Evolutionary conservation across 2,888 invertebrate species (phyloP), one percentile per base, ranked within the genome.

Genomic region (Cephus pygmeus): DNA sequence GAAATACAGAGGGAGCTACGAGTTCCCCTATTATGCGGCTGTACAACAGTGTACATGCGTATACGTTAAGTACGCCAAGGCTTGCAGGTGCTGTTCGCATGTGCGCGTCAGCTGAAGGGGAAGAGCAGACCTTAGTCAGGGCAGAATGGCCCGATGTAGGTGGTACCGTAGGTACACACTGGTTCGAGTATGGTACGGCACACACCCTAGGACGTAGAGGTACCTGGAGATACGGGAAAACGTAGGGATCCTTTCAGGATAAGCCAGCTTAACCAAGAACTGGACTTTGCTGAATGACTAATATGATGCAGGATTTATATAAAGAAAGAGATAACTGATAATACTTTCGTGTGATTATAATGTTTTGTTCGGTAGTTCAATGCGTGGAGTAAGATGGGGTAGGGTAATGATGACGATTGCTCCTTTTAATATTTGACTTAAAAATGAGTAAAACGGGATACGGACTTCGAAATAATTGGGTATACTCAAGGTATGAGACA

Each of bases 61-160:
- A 56, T 56, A 56, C 56, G 56, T 56, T 56, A 56, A 56, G 56
- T 56, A 56, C 56, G 56, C 56, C 56, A 56, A 56, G 56, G 56
- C 56, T 23, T 56, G 56, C 56, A 56, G 56, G 56, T 56, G 56
- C 56, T 56, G 56, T 56, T 56, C 56, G 83, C 81, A 81, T 77
- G 79, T 79, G 82, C 80, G 75, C 34, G 23, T 23, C 40, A 75
- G 68, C 33, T n/a, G 76, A 79, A 82, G 81, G 80, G 79, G 82
- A 82, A 81, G 79, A 79, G 82, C 31, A 73, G 36, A 73, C 69
- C 30, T 34, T 15, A 84, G 81, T 77, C 81, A 76, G 73, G 79
- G 80, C 79, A 78, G 77, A 83, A 81, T 83, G 83, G 85, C 79
- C 79, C 80, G 81, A 81, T 79, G 82, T 85, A 82, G 84, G 83